Evolutionary conservation across 2,113 vertebrate species (phyloP).

Genomic region (Anoura caudifer): DNA sequence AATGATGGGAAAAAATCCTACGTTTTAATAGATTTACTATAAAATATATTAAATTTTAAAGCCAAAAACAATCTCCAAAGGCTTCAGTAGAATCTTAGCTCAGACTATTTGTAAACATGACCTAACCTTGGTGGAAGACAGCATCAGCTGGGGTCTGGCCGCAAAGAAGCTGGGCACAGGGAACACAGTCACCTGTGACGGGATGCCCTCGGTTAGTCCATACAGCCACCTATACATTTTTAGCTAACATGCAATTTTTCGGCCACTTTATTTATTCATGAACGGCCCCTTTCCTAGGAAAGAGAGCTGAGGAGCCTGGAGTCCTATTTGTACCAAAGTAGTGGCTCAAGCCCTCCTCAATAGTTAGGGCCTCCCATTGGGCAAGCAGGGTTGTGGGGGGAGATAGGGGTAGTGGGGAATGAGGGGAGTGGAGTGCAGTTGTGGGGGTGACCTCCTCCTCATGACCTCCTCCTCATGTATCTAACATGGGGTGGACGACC

Average conservation of each 20-base stretch:
- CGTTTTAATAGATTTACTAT: conserved; percentile 27
- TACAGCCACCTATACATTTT: background rate
- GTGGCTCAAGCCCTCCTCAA: conserved; percentile 5
- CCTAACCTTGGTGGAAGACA: background rate
- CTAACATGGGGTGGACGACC: conserved; percentile 20
- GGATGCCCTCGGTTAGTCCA: background rate
- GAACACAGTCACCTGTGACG: background rate
- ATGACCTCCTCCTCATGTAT: background rate
- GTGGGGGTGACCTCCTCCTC: background rate
- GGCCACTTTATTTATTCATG: background rate
- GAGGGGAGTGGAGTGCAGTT: background rate
- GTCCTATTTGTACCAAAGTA: conserved; percentile 10
- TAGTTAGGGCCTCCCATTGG: conserved; percentile 27
- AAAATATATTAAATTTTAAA: conserved; percentile 55
- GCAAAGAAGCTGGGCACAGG: background rate
- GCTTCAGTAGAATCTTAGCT: background rate
- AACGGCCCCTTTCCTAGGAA: background rate
- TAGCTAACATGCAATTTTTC: fast-evolving
- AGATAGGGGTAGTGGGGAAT: too few relatives aligned
- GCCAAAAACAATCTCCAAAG: background rate
- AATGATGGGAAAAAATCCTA: background rate
- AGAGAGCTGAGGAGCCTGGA: background rate
- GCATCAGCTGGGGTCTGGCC: background rate
- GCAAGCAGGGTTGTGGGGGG: fast-evolving
- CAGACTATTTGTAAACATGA: background rate